A percentile compares a stretch with the other conserved stretches of the same genome.
phyloP scores from a whole-genome alignment of 2,113 vertebrate species.

The Rhizomys pruinosus region DNA sequence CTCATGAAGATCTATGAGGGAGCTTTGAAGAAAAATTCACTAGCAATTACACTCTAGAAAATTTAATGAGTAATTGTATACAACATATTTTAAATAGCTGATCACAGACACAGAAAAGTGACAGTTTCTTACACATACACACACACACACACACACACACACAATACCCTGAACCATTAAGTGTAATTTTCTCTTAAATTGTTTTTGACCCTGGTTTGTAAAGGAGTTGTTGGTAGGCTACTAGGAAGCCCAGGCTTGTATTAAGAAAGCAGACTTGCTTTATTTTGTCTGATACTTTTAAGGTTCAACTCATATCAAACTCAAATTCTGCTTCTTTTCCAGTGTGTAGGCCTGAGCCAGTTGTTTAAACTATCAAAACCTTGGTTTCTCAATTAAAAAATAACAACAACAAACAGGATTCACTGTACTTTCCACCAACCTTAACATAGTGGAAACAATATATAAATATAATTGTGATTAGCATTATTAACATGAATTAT shows the following conservation, averaged over 20 bases:
- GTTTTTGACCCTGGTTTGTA: not conserved
- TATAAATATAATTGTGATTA: not conserved
- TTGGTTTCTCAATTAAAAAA: not conserved
- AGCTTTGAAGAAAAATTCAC: constrained; percentile 5
- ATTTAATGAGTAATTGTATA: not conserved
- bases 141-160: not conserved
- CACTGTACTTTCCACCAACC: not conserved
- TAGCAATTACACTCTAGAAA: constrained; percentile 34
- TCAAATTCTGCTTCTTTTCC: not conserved
- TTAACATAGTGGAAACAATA: not conserved
- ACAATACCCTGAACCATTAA: not conserved
- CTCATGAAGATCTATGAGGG: not conserved
- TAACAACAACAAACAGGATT: no score
- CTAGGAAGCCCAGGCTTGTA: not conserved
- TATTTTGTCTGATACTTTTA: not conserved
- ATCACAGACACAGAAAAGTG: not conserved
- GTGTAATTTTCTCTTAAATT: not conserved
- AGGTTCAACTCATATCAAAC: not conserved
- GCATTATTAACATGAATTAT: not conserved
- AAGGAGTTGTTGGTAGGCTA: not conserved
- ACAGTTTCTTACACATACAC: not conserved
- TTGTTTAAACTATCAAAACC: not conserved
- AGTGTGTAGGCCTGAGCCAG: not conserved
- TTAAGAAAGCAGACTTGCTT: not conserved
- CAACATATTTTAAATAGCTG: not conserved